Percentiles rank a stretch among this genome's conserved stretches.
Conservation (phyloP, 1,140 invertebrate genomes). For the Monomorium pharaonis region DNA sequence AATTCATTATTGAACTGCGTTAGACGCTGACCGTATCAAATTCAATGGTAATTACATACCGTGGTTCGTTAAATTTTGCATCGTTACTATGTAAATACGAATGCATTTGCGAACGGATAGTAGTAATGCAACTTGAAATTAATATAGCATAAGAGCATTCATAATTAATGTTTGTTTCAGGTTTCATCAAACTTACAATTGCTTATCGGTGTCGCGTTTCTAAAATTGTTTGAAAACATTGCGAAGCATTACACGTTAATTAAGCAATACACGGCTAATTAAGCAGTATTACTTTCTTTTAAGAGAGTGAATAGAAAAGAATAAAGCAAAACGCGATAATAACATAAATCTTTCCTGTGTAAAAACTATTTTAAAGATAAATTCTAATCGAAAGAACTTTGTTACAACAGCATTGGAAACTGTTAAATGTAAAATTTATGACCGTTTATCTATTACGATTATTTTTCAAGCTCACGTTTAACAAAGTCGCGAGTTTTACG, state of each 20-base stretch:
- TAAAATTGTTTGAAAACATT: neutral
- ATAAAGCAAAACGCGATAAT: neutral
- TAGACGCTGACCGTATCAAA: neutral
- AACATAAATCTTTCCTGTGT: neutral
- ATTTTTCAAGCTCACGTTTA: neutral
- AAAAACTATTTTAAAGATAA: neutral
- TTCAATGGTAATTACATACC: conserved; percentile 19
- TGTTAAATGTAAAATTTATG: neutral
- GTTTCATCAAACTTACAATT: neutral
- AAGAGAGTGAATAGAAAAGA: neutral
- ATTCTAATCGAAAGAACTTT: neutral
- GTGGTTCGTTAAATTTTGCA: conserved; percentile 22
- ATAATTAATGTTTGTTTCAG: conserved; percentile 11
- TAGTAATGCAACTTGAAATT: conserved; percentile 22
- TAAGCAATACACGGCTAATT: neutral
- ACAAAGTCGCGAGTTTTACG: neutral
- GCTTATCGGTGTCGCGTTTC: neutral
- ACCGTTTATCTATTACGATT: conserved; percentile 21
- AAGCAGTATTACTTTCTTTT: neutral
- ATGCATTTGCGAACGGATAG: neutral
- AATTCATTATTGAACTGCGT: conserved; percentile 28
- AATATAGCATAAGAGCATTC: neutral
- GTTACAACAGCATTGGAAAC: neutral
- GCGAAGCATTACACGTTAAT: neutral
- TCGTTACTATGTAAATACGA: conserved; percentile 4